Evolutionary conservation across 37 sponge, comb jelly and placozoan genomes (phyloP).

Genomic region (Chondrosia reniformis): DNA sequence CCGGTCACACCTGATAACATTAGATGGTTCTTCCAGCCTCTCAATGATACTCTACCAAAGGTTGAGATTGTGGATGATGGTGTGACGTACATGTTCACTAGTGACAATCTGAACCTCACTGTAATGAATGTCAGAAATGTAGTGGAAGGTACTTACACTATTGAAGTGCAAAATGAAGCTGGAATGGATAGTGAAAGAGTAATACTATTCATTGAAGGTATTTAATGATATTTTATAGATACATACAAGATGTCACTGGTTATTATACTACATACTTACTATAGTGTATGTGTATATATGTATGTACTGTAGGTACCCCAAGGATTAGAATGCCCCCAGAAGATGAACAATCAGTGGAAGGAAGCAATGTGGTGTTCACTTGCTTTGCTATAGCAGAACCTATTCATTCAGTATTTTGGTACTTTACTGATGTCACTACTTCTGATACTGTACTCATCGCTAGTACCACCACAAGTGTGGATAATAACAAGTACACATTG

Average conservation of each 20-base stretch:
- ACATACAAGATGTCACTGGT: too few relatives aligned
- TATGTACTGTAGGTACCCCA: constrained; percentile 48
- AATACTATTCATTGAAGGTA: constrained; percentile 48
- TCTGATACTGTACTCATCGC: neutral
- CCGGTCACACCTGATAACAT: constrained; percentile 21
- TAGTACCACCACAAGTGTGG: too few relatives aligned
- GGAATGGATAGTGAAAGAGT: constrained; percentile 23
- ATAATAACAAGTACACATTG: too few relatives aligned
- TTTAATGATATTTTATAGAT: too few relatives aligned
- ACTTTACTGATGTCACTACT: neutral
- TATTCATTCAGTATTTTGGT: constrained; percentile 37
- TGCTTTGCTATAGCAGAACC: constrained; percentile 58
- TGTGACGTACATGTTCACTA: constrained; percentile 10
- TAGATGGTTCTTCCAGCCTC: constrained; percentile 35
- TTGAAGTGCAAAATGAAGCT: constrained; percentile 53
- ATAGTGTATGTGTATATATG: neutral
- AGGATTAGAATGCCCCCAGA: constrained; percentile 24
- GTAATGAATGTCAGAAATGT: constrained; percentile 18
- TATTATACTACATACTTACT: too few relatives aligned
- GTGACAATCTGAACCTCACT: constrained; percentile 1
- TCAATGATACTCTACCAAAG: neutral
- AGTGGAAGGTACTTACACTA: constrained; percentile 62
- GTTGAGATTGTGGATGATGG: constrained; percentile 10
- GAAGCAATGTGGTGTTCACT: constrained; percentile 19
- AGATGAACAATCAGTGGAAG: constrained; percentile 39